Evolutionary conservation across 2,888 invertebrate genomes (phyloP).

Genomic region (Cheilosia vulpina): DNA sequence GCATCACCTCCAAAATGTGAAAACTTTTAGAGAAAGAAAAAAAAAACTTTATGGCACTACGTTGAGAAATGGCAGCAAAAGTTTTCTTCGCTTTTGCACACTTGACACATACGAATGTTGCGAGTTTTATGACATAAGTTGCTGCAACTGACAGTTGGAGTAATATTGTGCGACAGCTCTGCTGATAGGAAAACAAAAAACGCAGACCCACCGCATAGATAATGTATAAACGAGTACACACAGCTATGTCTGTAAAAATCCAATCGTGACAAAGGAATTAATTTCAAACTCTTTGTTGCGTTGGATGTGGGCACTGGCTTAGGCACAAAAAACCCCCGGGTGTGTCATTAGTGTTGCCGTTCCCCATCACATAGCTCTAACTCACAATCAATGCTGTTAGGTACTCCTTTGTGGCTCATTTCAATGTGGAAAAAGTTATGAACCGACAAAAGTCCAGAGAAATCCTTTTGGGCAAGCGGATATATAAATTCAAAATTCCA

Average conservation of each 20-base stretch:
- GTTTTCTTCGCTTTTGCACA: slow-evolving; percentile 32
- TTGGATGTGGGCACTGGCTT: slow-evolving; percentile 1
- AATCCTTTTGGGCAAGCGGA: slow-evolving; percentile 42
- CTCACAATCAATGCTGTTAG: slow-evolving; percentile 36
- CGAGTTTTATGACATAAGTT: slow-evolving; percentile 33
- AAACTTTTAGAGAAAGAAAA: slow-evolving; percentile 30
- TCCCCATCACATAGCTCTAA: slow-evolving; percentile 47
- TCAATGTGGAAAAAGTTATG: slow-evolving; percentile 8
- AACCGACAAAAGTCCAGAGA: slow-evolving; percentile 30
- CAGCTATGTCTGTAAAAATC: background rate
- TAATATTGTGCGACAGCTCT: slow-evolving; percentile 27
- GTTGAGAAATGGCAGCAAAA: slow-evolving; percentile 32
- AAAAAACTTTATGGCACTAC: slow-evolving; percentile 19
- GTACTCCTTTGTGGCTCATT: slow-evolving; percentile 63
- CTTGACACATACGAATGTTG: slow-evolving; percentile 12
- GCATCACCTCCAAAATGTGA: slow-evolving; percentile 13
- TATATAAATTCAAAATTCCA: slow-evolving; percentile 41
- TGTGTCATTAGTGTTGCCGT: slow-evolving; percentile 40
- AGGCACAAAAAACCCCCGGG: slow-evolving; percentile 10
- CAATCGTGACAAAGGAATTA: slow-evolving; percentile 47
- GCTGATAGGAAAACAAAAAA: slow-evolving; percentile 40
- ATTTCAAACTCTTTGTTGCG: slow-evolving; percentile 32
- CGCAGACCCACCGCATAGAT: background rate
- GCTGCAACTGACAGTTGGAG: slow-evolving; percentile 58
- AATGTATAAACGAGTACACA: slow-evolving; percentile 14